Percentiles rank a stretch among this genome's conserved stretches.
Evolutionary conservation across 2,797 vertebrate genomes (phyloP).

Genomic region (Darevskia mixta): DNA sequence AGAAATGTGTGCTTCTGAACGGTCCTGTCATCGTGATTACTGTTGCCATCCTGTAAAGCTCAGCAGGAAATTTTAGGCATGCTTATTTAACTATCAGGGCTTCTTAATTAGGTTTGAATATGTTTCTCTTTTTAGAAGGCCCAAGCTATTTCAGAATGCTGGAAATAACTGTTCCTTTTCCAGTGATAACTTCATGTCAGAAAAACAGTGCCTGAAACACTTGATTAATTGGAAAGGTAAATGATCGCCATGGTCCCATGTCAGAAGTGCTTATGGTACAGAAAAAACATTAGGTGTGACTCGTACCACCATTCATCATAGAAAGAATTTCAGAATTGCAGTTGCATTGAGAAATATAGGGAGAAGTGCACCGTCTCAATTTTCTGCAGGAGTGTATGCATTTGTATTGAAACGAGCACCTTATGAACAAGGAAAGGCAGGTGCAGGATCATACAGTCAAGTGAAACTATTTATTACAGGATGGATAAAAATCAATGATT

Average conservation of each 20-base stretch:
- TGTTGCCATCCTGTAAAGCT: slow-evolving; percentile 20
- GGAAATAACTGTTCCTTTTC: neutral
- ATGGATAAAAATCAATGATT: too few relatives aligned
- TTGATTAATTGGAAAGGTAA: neutral
- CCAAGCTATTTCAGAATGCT: neutral
- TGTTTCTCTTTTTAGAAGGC: neutral
- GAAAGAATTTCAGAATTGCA: neutral
- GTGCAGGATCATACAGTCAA: neutral
- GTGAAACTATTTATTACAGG: neutral
- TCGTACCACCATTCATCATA: neutral
- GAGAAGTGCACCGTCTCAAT: neutral
- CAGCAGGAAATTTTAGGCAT: slow-evolving; percentile 19
- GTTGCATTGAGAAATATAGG: neutral
- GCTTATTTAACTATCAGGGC: slow-evolving; percentile 23
- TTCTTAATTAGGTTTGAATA: neutral
- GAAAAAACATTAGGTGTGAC: too few relatives aligned
- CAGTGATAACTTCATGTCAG: neutral
- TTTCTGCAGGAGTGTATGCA: neutral
- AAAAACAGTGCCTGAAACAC: neutral
- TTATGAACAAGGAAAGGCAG: neutral
- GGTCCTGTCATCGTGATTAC: slow-evolving; percentile 28
- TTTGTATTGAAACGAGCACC: neutral
- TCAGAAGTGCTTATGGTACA: neutral
- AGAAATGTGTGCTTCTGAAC: neutral
- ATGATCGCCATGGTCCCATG: neutral